Percentiles rank a stretch among this genome's conserved stretches.
phyloP scores from a whole-genome alignment of 2,797 vertebrate species.

The Aeoliscus strigatus region DNA sequence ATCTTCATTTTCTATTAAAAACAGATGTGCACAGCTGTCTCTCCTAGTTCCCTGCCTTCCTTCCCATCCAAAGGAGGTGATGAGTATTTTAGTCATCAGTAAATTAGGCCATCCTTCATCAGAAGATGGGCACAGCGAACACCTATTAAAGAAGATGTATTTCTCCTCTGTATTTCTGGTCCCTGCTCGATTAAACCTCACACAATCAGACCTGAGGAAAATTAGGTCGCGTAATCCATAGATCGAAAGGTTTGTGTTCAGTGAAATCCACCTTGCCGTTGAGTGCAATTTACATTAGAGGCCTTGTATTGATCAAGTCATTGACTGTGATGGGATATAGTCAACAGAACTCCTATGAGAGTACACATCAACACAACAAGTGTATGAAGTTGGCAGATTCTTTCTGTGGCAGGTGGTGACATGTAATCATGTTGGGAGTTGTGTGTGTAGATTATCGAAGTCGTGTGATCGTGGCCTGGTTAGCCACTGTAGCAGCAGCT shows the following conservation, averaged over 20 bases:
- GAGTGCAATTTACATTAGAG: constrained; percentile 10
- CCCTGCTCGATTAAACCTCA: constrained; percentile 29
- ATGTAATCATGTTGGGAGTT: too few relatives aligned
- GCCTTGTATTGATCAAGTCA: constrained; percentile 12
- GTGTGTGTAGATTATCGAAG: constrained; percentile 49
- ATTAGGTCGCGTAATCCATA: constrained; percentile 12
- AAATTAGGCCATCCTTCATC: constrained; percentile 56
- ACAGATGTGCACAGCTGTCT: constrained; percentile 1
- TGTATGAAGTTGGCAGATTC: too few relatives aligned
- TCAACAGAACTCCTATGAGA: too few relatives aligned
- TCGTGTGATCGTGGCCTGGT: constrained; percentile 67
- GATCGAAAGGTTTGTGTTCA: constrained; percentile 7
- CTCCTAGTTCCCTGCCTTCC: not conserved
- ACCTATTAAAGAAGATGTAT: constrained; percentile 25
- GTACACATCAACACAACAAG: too few relatives aligned
- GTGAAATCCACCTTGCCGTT: constrained; percentile 4
- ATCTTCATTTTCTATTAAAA: too few relatives aligned
- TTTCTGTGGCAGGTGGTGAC: not conserved
- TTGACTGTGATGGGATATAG: not conserved
- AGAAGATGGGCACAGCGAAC: constrained; percentile 38
- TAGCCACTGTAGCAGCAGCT: constrained; percentile 54
- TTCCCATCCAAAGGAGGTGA: constrained; percentile 38
- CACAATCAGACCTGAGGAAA: constrained; percentile 20
- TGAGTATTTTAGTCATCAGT: constrained; percentile 41
- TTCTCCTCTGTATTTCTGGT: constrained; percentile 21